Conservation (phyloP, 2,797 vertebrate species). For the Esox masquinongy region DNA sequence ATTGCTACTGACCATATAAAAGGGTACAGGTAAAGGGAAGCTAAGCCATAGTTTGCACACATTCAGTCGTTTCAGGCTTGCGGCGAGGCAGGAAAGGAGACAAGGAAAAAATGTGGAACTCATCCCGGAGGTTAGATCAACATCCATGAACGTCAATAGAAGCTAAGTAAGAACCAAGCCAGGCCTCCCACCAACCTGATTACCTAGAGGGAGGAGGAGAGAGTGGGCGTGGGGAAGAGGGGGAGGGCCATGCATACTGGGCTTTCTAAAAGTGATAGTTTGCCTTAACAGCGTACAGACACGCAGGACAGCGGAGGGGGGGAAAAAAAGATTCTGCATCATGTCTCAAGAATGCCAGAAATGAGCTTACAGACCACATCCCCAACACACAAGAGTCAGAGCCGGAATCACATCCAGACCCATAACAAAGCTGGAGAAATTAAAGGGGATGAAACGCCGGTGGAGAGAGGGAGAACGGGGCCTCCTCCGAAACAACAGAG, state of each 20-base stretch:
- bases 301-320: conserved; percentile 50
- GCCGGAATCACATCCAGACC: conserved; percentile 71
- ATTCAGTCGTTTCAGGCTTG: background rate
- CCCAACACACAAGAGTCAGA: conserved; percentile 67
- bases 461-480: conserved; percentile 56
- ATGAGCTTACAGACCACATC: conserved; percentile 75
- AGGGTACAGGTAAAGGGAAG: background rate
- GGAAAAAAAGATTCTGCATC: conserved; percentile 65
- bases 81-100: conserved; percentile 27
- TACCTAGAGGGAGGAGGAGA: conserved; percentile 34
- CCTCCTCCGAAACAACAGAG: conserved; percentile 42
- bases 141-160: conserved; percentile 60
- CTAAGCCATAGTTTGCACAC: background rate
- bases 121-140: conserved; percentile 53
- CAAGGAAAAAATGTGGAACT: conserved; percentile 43
- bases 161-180: conserved; percentile 43
- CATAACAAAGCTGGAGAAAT: conserved; percentile 63
- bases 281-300: conserved; percentile 61
- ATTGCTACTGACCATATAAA: background rate
- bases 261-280: conserved; percentile 57
- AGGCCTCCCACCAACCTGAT: conserved; percentile 53
- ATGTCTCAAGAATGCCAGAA: conserved; percentile 75
- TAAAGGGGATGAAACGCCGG: conserved; percentile 50
- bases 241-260: conserved; percentile 44
- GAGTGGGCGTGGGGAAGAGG: conserved; percentile 6